phyloP scores from a whole-genome alignment of 2,113 vertebrate genomes.

The Ageneiosus marmoratus region DNA sequence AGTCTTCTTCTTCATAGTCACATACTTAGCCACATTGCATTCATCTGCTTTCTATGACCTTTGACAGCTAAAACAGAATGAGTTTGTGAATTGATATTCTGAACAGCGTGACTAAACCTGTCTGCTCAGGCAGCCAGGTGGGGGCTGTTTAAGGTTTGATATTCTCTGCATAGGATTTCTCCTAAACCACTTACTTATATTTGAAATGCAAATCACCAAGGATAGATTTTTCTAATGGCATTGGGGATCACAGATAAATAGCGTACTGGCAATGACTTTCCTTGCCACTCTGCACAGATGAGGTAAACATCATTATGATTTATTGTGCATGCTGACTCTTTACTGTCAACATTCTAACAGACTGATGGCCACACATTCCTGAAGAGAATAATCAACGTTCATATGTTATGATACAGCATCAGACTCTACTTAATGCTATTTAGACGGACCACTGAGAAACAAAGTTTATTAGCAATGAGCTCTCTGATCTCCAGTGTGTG shows the following conservation, averaged over 20 bases:
- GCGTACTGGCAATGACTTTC: slow-evolving; percentile 46
- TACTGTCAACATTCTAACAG: slow-evolving; percentile 40
- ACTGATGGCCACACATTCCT: slow-evolving; percentile 30
- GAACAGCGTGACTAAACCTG: slow-evolving; percentile 25
- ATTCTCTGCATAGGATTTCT: slow-evolving; percentile 45
- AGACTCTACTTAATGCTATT: not conserved
- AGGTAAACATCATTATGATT: slow-evolving; percentile 55
- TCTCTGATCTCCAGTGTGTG: not conserved
- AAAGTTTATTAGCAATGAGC: not conserved
- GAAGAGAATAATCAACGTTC: slow-evolving; percentile 42
- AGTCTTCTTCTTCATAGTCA: not conserved
- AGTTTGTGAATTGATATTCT: slow-evolving; percentile 50
- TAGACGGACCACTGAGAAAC: not conserved
- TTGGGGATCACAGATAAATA: slow-evolving; percentile 57
- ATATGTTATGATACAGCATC: slow-evolving; percentile 18
- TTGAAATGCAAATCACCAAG: slow-evolving; percentile 57
- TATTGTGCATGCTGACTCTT: slow-evolving; percentile 43
- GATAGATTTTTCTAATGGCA: slow-evolving; percentile 52
- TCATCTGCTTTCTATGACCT: slow-evolving; percentile 43
- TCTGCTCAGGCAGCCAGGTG: slow-evolving; percentile 28
- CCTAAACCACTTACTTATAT: slow-evolving; percentile 53
- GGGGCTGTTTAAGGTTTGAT: slow-evolving; percentile 40
- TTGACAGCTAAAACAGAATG: slow-evolving; percentile 44
- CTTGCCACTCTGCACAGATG: slow-evolving; percentile 40
- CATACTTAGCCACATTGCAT: slow-evolving; percentile 7